Evolutionary conservation across 2,797 vertebrate genomes (phyloP).

Genomic region (Onychomys arenicola): DNA sequence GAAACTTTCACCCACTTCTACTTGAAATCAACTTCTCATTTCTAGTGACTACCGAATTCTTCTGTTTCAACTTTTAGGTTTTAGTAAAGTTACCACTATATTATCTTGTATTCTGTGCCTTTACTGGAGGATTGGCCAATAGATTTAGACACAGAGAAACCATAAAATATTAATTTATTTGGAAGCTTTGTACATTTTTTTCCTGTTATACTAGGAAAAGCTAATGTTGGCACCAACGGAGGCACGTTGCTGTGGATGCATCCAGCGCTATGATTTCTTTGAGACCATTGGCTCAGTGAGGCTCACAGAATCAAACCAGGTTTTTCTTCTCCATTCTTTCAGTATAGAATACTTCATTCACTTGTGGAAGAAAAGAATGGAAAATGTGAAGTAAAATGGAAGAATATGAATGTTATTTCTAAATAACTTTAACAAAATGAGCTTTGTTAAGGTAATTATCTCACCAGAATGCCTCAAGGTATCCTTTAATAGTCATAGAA

Average conservation of each 20-base stretch:
- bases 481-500: constrained; percentile 60
- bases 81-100: constrained; percentile 39
- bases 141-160: constrained; percentile 41
- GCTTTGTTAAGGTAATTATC: constrained; percentile 57
- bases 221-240: neutral
- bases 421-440: constrained; percentile 62
- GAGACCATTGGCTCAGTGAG: constrained; percentile 23
- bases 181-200: neutral
- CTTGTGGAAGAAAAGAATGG: neutral
- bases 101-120: constrained; percentile 50
- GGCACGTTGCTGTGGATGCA: neutral
- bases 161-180: constrained; percentile 20
- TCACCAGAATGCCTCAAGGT: constrained; percentile 56
- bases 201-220: constrained; percentile 14
- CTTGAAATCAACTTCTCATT: constrained; percentile 59
- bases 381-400: constrained; percentile 13
- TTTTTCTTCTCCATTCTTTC: constrained; percentile 45
- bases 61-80: constrained; percentile 47
- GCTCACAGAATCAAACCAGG: constrained; percentile 40
- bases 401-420: constrained; percentile 19
- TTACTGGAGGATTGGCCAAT: constrained; percentile 43
- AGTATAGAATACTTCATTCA: constrained; percentile 1
- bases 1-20: constrained; percentile 47
- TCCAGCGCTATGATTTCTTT: constrained; percentile 33
- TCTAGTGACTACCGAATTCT: constrained; percentile 15